These are phyloP conservation scores for Ypsolopha scabrella DNA, from an alignment of 2,888 invertebrate genomes.

Conservation along the genomic window DNA sequence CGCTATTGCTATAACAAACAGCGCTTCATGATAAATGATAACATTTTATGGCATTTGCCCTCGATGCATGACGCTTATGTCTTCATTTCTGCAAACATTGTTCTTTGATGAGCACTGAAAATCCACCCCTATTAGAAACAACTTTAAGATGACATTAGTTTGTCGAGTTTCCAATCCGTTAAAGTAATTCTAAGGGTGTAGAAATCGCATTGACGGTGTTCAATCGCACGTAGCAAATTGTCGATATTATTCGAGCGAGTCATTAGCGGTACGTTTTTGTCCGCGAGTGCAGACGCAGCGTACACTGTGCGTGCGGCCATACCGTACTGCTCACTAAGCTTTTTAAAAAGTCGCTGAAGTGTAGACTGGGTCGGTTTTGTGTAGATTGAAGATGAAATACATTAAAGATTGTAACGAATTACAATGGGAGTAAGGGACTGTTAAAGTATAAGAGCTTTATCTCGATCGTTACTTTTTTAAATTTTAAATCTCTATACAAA, in stretches of 20 bases:
- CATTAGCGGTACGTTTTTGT: conserved; percentile 52
- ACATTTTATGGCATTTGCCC: conserved; percentile 61
- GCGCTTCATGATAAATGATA: conserved; percentile 61
- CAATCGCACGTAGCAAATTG: conserved; percentile 67
- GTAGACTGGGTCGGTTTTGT: conserved; percentile 29
- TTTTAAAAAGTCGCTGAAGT: conserved; percentile 36
- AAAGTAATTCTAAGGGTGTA: conserved; percentile 38
- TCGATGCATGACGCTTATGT: conserved; percentile 51
- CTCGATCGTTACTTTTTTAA: too few species aligned
- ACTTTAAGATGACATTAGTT: conserved; percentile 8
- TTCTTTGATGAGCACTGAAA: conserved; percentile 10
- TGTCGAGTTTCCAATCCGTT: conserved; percentile 20
- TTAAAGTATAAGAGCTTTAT: background rate
- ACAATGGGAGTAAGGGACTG: background rate
- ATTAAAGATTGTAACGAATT: background rate
- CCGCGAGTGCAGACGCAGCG: conserved; percentile 18
- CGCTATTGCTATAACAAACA: conserved; percentile 58
- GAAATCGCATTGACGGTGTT: conserved; percentile 56
- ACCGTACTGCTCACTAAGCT: conserved; percentile 9
- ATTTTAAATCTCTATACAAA: too few species aligned
- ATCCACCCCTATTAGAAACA: conserved; percentile 11
- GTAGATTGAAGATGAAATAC: conserved; percentile 23
- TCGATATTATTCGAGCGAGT: conserved; percentile 47
- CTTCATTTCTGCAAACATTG: conserved; percentile 47
- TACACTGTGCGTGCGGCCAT: conserved; percentile 25